Base-by-base conservation (phyloP, 1,140 invertebrate species). In the Caerostris extrusa region DNA sequence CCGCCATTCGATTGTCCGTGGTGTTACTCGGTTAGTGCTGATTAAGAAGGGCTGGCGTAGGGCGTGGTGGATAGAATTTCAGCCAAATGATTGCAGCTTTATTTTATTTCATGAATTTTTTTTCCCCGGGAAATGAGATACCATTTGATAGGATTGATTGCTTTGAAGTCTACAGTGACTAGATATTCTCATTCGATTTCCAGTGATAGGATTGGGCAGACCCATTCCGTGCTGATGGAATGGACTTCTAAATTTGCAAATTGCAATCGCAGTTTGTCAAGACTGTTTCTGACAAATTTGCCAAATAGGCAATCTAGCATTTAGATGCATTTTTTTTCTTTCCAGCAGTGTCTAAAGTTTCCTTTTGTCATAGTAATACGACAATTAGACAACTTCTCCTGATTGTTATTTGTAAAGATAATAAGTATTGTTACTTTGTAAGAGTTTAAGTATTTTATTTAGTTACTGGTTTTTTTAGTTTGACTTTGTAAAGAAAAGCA, bases 61-160 rank as follows among this genome's bases (percentile, higher is more conserved):
- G 71, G 50, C 3, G 71, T 50, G 34, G 71, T 77, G 53, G 71
- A 50, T 53, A 34, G 71, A 77, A 77, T 77, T 77, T 77, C 71
- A 50, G 71, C 34, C 34, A 10, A 77, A 34, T 77, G 19, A 53
- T 77, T 67, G 10, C 50, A 71, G 12, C 53, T 77, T 77, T 77
- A 50, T 10, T 10, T 77, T 77, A 6, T 61, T 61, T 61, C 7
- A 12, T 14, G 2, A 2, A 4, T 17, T 14, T 10, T 5, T 17
- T 10, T 14, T 77, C 5, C 71, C 71, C 50, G 71, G 71, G 71
- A 77, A 53, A 77, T 77, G 71, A 77, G 71, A 77, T 77, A 77
- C 19, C 71, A 77, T 77, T 77, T 50, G 34, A 77, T 77, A 77
- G 34, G 71, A 77, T 77, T 77, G 71, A 77, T 77, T 77, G 12